A percentile compares a stretch with the other conserved stretches of the same genome.
phyloP scores from a whole-genome alignment of 1,140 invertebrate genomes.

The Steinernema khuongi region DNA sequence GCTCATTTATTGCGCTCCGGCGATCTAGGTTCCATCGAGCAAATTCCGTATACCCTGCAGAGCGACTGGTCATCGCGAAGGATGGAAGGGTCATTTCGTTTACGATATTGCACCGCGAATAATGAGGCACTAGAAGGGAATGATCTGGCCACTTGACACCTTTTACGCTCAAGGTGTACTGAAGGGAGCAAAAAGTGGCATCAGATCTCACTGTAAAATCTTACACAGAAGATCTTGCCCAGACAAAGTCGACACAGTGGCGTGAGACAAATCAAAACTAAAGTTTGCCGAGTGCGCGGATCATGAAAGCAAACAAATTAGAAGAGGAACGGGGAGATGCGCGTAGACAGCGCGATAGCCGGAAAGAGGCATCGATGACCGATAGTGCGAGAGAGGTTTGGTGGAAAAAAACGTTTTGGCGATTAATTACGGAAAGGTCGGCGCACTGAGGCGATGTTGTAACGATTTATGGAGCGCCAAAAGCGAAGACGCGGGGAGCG shows the following conservation, averaged over 20 bases:
- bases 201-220: no score
- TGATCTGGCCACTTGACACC: not conserved
- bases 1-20: constrained; percentile 3
- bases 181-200: not conserved
- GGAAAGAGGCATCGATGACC: not conserved
- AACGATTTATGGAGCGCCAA: not conserved
- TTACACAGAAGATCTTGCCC: no score
- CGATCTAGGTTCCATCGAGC: constrained; percentile 17
- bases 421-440: constrained; percentile 11
- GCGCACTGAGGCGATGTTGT: not conserved
- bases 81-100: not conserved
- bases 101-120: not conserved
- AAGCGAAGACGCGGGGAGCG: not conserved
- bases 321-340: not conserved
- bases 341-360: not conserved
- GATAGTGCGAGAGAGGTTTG: not conserved
- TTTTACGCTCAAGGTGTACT: not conserved
- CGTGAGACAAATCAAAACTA: no score
- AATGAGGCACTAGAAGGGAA: not conserved
- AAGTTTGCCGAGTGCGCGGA: not conserved
- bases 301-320: constrained; percentile 17
- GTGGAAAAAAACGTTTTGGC: not conserved
- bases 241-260: no score
- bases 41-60: constrained; percentile 10
- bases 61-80: not conserved